A percentile compares a stretch with the other conserved stretches of the same genome.
phyloP scores from a whole-genome alignment of 2,888 invertebrate species.

The Eupithecia subumbrata region DNA sequence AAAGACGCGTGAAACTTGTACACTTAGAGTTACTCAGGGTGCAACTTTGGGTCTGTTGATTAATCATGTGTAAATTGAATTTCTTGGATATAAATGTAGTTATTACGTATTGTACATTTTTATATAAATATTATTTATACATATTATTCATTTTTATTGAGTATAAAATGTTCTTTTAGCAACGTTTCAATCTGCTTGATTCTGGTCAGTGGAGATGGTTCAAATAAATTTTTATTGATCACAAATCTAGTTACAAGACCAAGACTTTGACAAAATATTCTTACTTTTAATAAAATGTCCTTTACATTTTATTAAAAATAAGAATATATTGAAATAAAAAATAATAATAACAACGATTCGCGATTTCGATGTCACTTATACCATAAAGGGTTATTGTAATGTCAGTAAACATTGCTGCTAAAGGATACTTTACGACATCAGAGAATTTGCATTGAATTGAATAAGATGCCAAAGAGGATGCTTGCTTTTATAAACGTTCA shows the following conservation, averaged over 20 bases:
- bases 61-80: slow-evolving; percentile 13
- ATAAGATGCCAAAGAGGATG: slow-evolving; percentile 28
- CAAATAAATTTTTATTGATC: not conserved
- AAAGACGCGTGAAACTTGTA: slow-evolving; percentile 64
- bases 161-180: not conserved
- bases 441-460: slow-evolving; percentile 45
- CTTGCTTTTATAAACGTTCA: slow-evolving; percentile 25
- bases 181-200: not conserved
- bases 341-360: slow-evolving; percentile 2
- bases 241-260: not conserved
- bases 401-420: slow-evolving; percentile 29
- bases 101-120: not conserved
- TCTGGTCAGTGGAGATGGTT: not conserved
- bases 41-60: slow-evolving; percentile 19
- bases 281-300: no score
- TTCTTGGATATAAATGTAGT: slow-evolving; percentile 2
- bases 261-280: not conserved
- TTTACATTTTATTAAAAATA: not conserved
- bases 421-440: slow-evolving; percentile 31
- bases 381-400: slow-evolving; percentile 30
- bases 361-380: slow-evolving; percentile 10
- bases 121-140: no score
- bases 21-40: slow-evolving; percentile 43
- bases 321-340: not conserved
- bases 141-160: not conserved